phyloP scores from a whole-genome alignment of 2,888 invertebrate genomes.

The Leucophenga maculata region DNA sequence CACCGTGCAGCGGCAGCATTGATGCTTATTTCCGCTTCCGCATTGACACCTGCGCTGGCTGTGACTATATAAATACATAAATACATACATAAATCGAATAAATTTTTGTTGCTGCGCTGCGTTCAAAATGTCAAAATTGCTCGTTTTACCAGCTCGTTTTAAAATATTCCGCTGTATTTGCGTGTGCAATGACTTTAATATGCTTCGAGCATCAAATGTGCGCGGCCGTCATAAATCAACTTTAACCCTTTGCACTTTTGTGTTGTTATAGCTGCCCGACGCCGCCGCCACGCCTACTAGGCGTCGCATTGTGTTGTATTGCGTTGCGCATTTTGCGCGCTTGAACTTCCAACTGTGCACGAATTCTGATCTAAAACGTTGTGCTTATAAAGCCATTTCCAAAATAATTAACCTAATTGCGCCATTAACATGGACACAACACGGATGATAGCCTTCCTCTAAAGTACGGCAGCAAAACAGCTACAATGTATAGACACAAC shows the following conservation, averaged over 20 bases:
- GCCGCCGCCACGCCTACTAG: background rate
- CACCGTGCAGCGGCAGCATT: background rate
- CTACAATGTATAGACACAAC: conserved; percentile 13
- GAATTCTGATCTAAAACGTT: conserved; percentile 14
- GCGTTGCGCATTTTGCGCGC: conserved; percentile 29
- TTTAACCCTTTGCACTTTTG: conserved; percentile 1
- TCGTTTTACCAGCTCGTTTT: too few species aligned
- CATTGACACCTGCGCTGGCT: background rate
- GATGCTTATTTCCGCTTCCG: conserved; percentile 1
- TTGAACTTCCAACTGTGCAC: background rate
- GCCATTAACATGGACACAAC: conserved; percentile 51
- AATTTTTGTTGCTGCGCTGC: background rate
- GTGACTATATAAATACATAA: background rate
- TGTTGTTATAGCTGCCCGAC: too few species aligned
- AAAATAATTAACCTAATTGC: conserved; percentile 67
- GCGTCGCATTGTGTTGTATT: conserved; percentile 53
- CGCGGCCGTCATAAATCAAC: background rate
- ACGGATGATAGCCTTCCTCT: conserved; percentile 39
- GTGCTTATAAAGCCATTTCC: conserved; percentile 63
- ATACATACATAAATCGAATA: background rate
- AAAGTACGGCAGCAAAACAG: conserved; percentile 8
- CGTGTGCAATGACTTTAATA: too few species aligned
- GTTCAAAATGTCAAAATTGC: background rate
- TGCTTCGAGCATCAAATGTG: background rate
- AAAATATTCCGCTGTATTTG: too few species aligned